phyloP scores from a whole-genome alignment of 2,797 vertebrate species.

The Sebastes taczanowskii region DNA sequence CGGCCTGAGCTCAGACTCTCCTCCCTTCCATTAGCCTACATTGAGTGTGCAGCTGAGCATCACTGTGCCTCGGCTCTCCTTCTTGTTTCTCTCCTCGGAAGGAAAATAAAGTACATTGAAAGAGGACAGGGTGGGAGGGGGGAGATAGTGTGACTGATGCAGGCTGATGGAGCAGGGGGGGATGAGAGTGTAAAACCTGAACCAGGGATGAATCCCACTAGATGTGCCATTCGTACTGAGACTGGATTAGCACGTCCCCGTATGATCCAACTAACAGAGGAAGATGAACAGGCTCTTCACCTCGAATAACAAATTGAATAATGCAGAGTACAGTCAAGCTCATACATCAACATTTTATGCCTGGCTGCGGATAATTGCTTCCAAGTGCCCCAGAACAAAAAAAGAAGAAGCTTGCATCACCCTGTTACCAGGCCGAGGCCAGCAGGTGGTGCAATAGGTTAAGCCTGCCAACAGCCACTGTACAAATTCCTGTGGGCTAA shows the following conservation, averaged over 20 bases:
- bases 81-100: slow-evolving; percentile 74
- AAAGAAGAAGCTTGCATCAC: neutral
- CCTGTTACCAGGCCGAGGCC: slow-evolving; percentile 19
- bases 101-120: slow-evolving; percentile 67
- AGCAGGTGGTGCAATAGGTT: slow-evolving; percentile 66
- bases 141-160: neutral
- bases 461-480: slow-evolving; percentile 10
- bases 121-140: neutral
- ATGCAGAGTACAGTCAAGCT: neutral
- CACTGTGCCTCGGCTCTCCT: slow-evolving; percentile 69
- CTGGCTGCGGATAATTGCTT: slow-evolving; percentile 8
- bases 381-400: neutral
- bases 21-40: slow-evolving; percentile 88
- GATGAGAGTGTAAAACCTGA: neutral
- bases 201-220: slow-evolving; percentile 2
- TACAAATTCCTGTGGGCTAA: slow-evolving; percentile 1
- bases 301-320: slow-evolving; percentile 14
- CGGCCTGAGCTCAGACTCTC: slow-evolving; percentile 70
- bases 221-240: neutral
- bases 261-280: neutral
- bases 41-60: slow-evolving; percentile 90
- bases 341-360: slow-evolving; percentile 7
- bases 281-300: neutral
- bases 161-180: neutral
- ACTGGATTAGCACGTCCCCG: neutral